Evolutionary conservation across 1,140 invertebrate species (phyloP), one percentile per base, ranked within the genome.

Genomic region (Trachymyrmex cornetzi): DNA sequence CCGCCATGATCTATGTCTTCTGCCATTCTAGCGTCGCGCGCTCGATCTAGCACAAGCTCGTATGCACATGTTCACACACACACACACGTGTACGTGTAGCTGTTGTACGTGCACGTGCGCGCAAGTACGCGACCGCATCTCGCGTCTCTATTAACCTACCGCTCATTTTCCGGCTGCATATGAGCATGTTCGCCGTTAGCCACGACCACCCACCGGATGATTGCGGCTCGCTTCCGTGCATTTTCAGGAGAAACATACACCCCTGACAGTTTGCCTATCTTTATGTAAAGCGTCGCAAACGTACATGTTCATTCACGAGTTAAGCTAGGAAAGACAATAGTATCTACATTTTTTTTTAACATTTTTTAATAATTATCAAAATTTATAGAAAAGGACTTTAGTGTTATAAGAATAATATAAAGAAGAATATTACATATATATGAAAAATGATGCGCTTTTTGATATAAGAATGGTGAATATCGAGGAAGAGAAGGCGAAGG

Each of bases 1-100:
- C 91, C 93, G 91, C 93, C 93, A 93, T 95, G 94, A 95, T 95
- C 94, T 94, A 94, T 94, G 93, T 92, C 92, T 93, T 93, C 93
- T 93, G 91, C 67, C 88, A 61, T 59, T 86, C 81, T 82, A 71
- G 88, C 86, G 85, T 89, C 82, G 72, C 86, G 69, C 61, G 44
- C 74, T 63, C 82, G 57, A 72, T 57, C 80, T 34, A 66, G 19
- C 27, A 61, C 71, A 11, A 44, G 30, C 16, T 19, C 30, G 34
- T 11, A 7, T 48, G 53, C 19, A 24, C 50, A 30, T 81, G 86
- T 67, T 67, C 80, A 61, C n/a, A n/a, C 30, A 30, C 19, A 74
- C 63, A 30, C 38, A 12, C n/a, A 30, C 63, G 22, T 53, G 1
- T 6, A 14, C n/a, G 55, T 19, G 38, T 24, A 7, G 11, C 24